Evolutionary conservation across 2,888 invertebrate species (phyloP), one percentile per base, ranked within the genome.

Genomic region (Phrixothrix hirtus): DNA sequence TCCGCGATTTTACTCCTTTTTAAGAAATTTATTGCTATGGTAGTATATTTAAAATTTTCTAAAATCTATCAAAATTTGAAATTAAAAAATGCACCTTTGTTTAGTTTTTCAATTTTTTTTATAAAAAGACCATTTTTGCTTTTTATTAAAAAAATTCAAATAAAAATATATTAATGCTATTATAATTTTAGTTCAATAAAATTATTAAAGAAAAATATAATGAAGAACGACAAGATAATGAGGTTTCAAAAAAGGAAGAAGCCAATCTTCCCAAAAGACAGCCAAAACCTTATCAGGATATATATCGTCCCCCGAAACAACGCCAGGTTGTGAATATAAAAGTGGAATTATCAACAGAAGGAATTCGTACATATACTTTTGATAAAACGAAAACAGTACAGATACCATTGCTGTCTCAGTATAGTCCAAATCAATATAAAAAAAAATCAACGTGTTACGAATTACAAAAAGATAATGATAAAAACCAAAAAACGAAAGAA

Each of bases 261-360:
- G 7, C 7, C 4, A 3, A 3, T 21, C 21, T 5, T 3, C 3
- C 3, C 21, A 7, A 21, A 5, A 3, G 21, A 7, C 21, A 2
- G 11, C 30, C 4, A 30, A 30, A 11, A 30, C 4, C 13, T 1
- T 10, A 10, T 12, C 13, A 1, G 2, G 26, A 25, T 7, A 11
- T 4, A 3, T 11, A 12, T 2, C 25, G 13, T 2, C 26, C 37
- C 21, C 17, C 17, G 17, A 36, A 50, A 21, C 43, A 31, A 10
- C 51, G 9, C 12, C 21, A 36, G 6, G 31, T 32, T 27, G 65
- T 56, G 4, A 69, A 71, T 55, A 69, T 72, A 41, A 66, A 65
- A 46, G 61, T 72, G 5, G 62, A 70, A 53, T 38, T 69, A 21
- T 62, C 59, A n/a, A n/a, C n/a, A n/a, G n/a, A n/a, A n/a, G 71